Conservation (phyloP, 2,113 vertebrate species). For the Corydoras maculifer region DNA sequence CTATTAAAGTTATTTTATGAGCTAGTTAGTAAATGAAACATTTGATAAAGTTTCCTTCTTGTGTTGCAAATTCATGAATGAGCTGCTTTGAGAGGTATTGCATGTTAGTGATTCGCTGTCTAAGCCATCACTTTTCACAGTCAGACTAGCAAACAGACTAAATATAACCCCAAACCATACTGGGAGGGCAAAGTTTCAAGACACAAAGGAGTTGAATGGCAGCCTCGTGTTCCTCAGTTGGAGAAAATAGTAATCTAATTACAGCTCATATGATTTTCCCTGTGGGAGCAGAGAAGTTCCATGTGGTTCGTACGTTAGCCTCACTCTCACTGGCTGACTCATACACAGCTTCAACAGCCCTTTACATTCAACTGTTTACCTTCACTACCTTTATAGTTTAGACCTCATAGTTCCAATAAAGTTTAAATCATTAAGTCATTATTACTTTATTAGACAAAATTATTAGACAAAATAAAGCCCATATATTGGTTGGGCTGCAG, state of each 20-base stretch:
- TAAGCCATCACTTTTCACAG: constrained; percentile 16
- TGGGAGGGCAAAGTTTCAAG: constrained; percentile 56
- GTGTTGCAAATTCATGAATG: constrained; percentile 6
- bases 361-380: too few relatives aligned
- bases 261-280: constrained; percentile 48
- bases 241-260: constrained; percentile 69
- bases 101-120: constrained; percentile 9
- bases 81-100: neutral
- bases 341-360: neutral
- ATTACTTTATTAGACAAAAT: too few relatives aligned
- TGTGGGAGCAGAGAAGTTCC: constrained; percentile 29
- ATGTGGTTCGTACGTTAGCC: constrained; percentile 1
- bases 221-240: constrained; percentile 43
- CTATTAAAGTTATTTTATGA: too few relatives aligned
- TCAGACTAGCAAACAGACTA: constrained; percentile 25
- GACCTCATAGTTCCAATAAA: too few relatives aligned
- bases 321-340: neutral
- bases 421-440: too few relatives aligned
- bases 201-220: constrained; percentile 42
- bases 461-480: too few relatives aligned
- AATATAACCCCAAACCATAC: constrained; percentile 25
- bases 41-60: neutral
- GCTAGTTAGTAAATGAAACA: neutral
- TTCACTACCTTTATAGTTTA: too few relatives aligned
- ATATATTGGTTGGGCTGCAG: too few relatives aligned